Base-by-base conservation (phyloP, 2,888 invertebrate genomes). In the Ophion ellenae region DNA sequence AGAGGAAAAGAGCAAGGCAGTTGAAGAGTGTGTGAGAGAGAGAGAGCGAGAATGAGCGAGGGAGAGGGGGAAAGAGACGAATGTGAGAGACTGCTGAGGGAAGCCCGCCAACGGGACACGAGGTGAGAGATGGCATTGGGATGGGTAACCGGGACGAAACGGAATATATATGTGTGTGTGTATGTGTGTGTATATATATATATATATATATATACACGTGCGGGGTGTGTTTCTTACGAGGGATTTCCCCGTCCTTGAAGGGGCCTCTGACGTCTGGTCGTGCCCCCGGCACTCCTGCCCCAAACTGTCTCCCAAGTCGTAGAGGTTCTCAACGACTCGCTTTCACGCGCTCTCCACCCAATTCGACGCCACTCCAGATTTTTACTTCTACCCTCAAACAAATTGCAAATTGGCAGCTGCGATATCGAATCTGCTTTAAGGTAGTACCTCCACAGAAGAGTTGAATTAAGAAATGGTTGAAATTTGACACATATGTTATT, bases 191-290 rank as follows among this genome's bases (percentile, higher is more conserved):
- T 32, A 86, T 63, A 61, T 63, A 70, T 45, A 63, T 66, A 57
- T 78, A 32, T 17, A 57, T 32, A 24, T 45, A 14, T 78, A 32
- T 17, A 67, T 32, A 47, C 47, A 74, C 86, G 85, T 85, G 86
- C 85, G 83, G 83, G 86, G 86, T 86, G 86, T 84, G 63, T 80
- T 81, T 81, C 76, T 73, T 67, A 73, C 83, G 83, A 89, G 91
- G 90, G 91, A 89, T 91, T 90, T 90, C 89, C 90, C 91, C 90
- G 91, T 88, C 91, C 91, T 92, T 91, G 90, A 90, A 87, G 85
- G 89, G 89, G 81, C 47, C 85, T 83, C 85, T 85, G 85, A 89
- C 89, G 90, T 89, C 90, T 90, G 89, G 87, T 87, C 85, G 89
- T 85, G 85, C 71, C 74, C 81, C 69, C 77, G 74, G 84, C 83